Percentiles rank a stretch among this genome's conserved stretches.
phyloP scores from a whole-genome alignment of 2,113 vertebrate genomes.

The Pao palembangensis region DNA sequence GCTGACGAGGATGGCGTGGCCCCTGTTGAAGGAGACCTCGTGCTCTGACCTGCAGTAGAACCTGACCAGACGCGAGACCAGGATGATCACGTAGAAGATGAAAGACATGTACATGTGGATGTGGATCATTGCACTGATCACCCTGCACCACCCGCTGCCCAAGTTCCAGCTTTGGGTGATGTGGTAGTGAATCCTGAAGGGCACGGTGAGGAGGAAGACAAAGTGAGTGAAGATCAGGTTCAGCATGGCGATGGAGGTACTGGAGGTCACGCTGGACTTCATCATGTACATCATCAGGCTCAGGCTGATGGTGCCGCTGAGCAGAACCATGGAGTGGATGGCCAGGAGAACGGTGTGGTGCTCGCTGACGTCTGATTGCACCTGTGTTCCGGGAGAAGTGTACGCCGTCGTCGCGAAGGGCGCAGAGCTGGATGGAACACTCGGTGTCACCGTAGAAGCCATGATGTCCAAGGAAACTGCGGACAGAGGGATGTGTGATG shows the following conservation, averaged over 20 bases:
- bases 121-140: constrained; percentile 86
- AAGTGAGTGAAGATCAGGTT: constrained; percentile 86
- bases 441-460: too few species aligned
- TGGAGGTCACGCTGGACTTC: constrained; percentile 79
- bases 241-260: constrained; percentile 81
- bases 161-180: constrained; percentile 62
- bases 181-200: constrained; percentile 86
- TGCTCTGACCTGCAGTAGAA: constrained; percentile 78
- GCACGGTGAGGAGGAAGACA: constrained; percentile 84
- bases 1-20: constrained; percentile 76
- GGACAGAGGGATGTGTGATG: too few species aligned
- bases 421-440: too few species aligned
- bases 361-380: rapidly evolving
- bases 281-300: constrained; percentile 74
- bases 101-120: constrained; percentile 92
- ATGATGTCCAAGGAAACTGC: too few species aligned
- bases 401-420: too few species aligned
- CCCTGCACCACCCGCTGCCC: constrained; percentile 64
- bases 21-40: constrained; percentile 75
- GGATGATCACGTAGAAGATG: constrained; percentile 81
- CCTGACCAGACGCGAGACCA: constrained; percentile 76
- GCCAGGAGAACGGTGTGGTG: constrained; percentile 46
- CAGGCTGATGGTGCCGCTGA: constrained; percentile 74
- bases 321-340: constrained; percentile 74
- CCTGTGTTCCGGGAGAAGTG: too few species aligned